Evolutionary conservation across 2,888 invertebrate genomes (phyloP), one percentile per base, ranked within the genome.

Genomic region (Drosophila setosimentum): DNA sequence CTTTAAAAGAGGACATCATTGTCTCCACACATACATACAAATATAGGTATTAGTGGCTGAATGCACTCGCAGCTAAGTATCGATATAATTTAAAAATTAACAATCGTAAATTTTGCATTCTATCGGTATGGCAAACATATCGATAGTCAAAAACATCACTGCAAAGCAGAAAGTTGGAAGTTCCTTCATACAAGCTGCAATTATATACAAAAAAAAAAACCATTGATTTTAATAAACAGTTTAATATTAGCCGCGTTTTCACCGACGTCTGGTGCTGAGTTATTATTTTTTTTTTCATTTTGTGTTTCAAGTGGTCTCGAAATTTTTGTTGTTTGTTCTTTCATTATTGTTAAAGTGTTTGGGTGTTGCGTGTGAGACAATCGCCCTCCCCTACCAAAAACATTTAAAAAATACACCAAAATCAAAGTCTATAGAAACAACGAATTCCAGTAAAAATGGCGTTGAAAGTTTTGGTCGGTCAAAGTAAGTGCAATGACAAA

Each of bases 401-500:
- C 18, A 16, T 2, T 5, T 13, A 42, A 64, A 54, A 45, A 37
- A 55, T 29, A 67, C 10, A 37, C 21, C 61, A 48, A 45, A 30
- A 30, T 35, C 13, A 29, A 50, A 64, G 11, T 27, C 37, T 35
- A 54, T 59, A 42, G 50, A 58, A 62, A 68, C 35, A 64, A 64
- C 45, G 48, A 59, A 68, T 57, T 21, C 29, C 45, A 62, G 29
- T 35, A 54, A 91, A 91, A 94, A 97, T 97, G 97, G 97, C 97
- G 94, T 95, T 97, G 92, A 97, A 97, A 95, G 96, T 95, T 93
- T 95, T 96, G 93, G 97, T 97, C 92, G 97, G 97, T 81, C 96
- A 96, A 94, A 97, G 97, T 97, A 94, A 97, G 97, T 96, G 57
- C 27, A 70, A 54, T 55, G 10, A 48, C 27, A 68, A 73, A 45